Conservation (phyloP, 2,888 invertebrate species). For the Clusia tigrina region DNA sequence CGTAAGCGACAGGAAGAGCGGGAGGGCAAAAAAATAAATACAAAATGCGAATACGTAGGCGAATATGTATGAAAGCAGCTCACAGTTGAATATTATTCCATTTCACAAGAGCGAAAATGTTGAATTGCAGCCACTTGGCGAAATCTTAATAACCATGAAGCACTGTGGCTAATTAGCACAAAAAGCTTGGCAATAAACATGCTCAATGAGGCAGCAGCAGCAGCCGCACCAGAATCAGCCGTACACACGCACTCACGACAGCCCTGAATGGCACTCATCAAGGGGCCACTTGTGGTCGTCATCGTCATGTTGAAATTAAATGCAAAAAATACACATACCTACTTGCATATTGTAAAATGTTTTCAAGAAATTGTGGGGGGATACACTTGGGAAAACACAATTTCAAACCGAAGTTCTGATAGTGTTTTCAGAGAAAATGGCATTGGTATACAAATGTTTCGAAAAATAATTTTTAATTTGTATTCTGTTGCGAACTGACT, state of each 20-base stretch:
- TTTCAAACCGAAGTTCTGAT: too few relatives aligned
- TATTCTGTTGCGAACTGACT: too few relatives aligned
- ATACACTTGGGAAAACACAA: neutral
- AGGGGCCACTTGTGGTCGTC: slow-evolving; percentile 14
- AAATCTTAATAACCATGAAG: slow-evolving; percentile 63
- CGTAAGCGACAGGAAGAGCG: slow-evolving; percentile 10
- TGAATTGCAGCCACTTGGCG: slow-evolving; percentile 50
- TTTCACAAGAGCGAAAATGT: slow-evolving; percentile 30
- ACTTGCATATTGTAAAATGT: neutral
- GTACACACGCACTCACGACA: neutral
- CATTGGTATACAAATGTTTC: too few relatives aligned
- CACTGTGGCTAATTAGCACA: slow-evolving; percentile 62
- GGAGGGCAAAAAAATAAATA: slow-evolving; percentile 22
- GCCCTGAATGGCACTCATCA: slow-evolving; percentile 10
- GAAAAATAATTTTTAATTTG: too few relatives aligned
- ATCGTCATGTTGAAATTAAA: neutral
- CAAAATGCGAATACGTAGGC: too few relatives aligned
- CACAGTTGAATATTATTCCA: slow-evolving; percentile 25
- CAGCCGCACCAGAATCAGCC: slow-evolving; percentile 7
- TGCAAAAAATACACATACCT: neutral
- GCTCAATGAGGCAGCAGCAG: slow-evolving; percentile 56
- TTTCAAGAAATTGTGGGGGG: neutral
- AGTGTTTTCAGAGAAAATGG: too few relatives aligned
- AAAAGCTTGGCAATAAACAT: slow-evolving; percentile 62
- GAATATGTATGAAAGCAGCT: slow-evolving; percentile 10